Percentiles rank a stretch among this genome's conserved stretches.
Conservation (phyloP, 2,797 vertebrate genomes). For the Sciurus carolinensis region DNA sequence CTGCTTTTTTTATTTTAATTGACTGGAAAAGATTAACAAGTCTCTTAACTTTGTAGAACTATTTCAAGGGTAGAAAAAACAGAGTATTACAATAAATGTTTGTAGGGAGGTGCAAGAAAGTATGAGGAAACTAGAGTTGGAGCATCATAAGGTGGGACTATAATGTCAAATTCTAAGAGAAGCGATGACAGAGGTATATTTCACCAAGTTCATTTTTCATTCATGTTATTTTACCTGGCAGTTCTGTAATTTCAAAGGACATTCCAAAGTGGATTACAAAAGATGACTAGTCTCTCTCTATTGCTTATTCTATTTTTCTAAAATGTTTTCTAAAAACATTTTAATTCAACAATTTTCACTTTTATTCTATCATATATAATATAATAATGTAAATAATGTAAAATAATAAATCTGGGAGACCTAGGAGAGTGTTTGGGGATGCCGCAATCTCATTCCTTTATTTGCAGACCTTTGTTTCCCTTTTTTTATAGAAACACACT, state of each 20-base stretch:
- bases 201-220: background rate
- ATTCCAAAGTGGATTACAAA: background rate
- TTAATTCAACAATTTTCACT: background rate
- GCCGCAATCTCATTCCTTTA: background rate
- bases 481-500: background rate
- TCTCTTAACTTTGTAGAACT: background rate
- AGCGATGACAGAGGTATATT: background rate
- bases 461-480: background rate
- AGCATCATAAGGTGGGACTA: background rate
- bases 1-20: conserved; percentile 9
- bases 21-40: background rate
- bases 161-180: background rate
- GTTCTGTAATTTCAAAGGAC: background rate
- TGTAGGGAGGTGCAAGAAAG: background rate
- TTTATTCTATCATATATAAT: background rate
- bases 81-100: background rate
- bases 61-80: background rate
- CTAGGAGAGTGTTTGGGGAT: background rate
- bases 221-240: background rate
- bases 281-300: background rate
- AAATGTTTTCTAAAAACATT: background rate
- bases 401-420: background rate
- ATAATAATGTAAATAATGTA: background rate
- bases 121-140: background rate
- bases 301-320: background rate